Evolutionary conservation across 1,140 invertebrate genomes (phyloP).

Genomic region (Drosophila suzukii): DNA sequence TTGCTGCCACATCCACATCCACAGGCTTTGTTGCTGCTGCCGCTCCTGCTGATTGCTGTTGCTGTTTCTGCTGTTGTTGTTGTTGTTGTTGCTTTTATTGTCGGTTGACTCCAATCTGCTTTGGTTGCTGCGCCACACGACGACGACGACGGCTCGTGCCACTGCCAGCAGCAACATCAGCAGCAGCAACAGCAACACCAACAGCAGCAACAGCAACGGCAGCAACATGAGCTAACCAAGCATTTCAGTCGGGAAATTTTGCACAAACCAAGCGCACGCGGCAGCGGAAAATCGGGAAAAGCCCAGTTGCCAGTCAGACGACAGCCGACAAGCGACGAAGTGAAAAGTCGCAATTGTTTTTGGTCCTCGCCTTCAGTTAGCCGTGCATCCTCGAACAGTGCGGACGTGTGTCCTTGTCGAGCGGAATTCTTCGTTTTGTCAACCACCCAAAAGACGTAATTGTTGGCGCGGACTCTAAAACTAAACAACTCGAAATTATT

Average conservation of each 20-base stretch:
- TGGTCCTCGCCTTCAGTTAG: conserved; percentile 57
- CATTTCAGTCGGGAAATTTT: conserved; percentile 79
- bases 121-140: conserved; percentile 82
- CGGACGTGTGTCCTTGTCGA: conserved; percentile 30
- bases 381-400: conserved; percentile 60
- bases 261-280: conserved; percentile 64
- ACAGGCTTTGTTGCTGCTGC: conserved; percentile 48
- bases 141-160: conserved; percentile 58
- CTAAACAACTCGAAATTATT: not conserved
- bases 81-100: conserved; percentile 80
- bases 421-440: not conserved
- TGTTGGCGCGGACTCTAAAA: conserved; percentile 3
- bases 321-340: conserved; percentile 38
- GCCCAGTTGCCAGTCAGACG: conserved; percentile 15
- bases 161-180: conserved; percentile 42
- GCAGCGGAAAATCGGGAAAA: conserved; percentile 48
- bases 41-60: conserved; percentile 37
- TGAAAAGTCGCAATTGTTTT: conserved; percentile 66
- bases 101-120: conserved; percentile 83
- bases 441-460: conserved; percentile 60
- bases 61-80: conserved; percentile 41
- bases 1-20: conserved; percentile 32
- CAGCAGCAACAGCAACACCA: conserved; percentile 16
- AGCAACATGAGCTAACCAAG: conserved; percentile 49
- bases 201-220: conserved; percentile 17